Conservation (phyloP, 1,140 invertebrate species). For the Aphelenchoides avenae region DNA sequence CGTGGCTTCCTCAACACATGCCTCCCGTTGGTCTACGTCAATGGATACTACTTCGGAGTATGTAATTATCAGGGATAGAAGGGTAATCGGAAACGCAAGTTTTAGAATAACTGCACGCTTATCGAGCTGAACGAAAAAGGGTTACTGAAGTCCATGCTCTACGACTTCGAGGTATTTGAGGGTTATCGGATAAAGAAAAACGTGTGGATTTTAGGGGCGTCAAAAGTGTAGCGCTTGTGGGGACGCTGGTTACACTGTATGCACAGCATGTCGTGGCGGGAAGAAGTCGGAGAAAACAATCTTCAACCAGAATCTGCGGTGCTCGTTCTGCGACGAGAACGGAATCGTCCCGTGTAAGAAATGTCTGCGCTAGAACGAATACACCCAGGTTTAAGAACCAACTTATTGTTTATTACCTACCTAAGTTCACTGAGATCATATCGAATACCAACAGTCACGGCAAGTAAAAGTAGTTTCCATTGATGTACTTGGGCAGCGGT, state of each 20-base stretch:
- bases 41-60: conserved; percentile 5
- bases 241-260: too few species aligned
- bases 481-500: conserved; percentile 42
- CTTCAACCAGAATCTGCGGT: neutral
- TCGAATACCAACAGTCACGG: conserved; percentile 25
- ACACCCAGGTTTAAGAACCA: neutral
- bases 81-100: neutral
- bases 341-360: neutral
- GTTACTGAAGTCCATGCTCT: neutral
- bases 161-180: too few species aligned
- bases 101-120: conserved; percentile 2
- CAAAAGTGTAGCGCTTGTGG: too few species aligned
- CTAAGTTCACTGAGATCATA: too few species aligned
- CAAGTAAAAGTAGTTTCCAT: conserved; percentile 49
- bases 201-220: too few species aligned
- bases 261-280: too few species aligned
- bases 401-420: too few species aligned
- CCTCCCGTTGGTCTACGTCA: conserved; percentile 1
- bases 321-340: neutral
- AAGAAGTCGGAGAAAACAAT: too few species aligned
- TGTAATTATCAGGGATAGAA: neutral
- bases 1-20: neutral
- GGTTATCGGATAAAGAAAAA: too few species aligned
- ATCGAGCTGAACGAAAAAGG: conserved; percentile 5
- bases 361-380: neutral